Evolutionary conservation across 2,888 invertebrate genomes (phyloP).

Genomic region (Eupithecia centaureata): DNA sequence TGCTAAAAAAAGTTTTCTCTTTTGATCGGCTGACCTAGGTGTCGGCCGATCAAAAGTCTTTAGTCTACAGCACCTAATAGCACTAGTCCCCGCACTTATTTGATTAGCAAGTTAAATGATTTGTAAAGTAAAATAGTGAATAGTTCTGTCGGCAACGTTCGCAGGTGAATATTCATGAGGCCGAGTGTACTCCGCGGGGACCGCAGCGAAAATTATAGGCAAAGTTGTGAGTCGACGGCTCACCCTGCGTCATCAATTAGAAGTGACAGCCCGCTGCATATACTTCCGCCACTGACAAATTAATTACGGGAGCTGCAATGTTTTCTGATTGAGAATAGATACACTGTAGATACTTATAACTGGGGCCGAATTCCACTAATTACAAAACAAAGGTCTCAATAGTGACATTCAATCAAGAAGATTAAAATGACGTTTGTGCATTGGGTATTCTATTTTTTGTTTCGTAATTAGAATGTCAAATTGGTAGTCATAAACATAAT

Average conservation of each 20-base stretch:
- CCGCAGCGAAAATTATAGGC: constrained; percentile 49
- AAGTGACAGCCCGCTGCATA: constrained; percentile 40
- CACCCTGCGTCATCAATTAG: constrained; percentile 49
- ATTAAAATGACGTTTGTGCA: too few species aligned
- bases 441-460: too few species aligned
- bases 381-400: too few species aligned
- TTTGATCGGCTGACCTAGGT: neutral
- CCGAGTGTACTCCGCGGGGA: constrained; percentile 42
- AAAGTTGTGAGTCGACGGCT: constrained; percentile 47
- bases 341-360: neutral
- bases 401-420: too few species aligned
- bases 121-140: constrained; percentile 26
- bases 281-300: constrained; percentile 38
- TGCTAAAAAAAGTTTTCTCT: too few species aligned
- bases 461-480: too few species aligned
- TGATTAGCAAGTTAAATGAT: constrained; percentile 34
- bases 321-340: constrained; percentile 21
- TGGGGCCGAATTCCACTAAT: too few species aligned
- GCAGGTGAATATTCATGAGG: constrained; percentile 45
- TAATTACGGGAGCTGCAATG: constrained; percentile 30
- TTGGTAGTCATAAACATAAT: too few species aligned
- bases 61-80: neutral
- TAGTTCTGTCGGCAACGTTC: constrained; percentile 39
- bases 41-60: neutral
- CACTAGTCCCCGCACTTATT: constrained; percentile 10